phyloP scores from a whole-genome alignment of 2,888 invertebrate species.

The Perizoma flavofasciatum region DNA sequence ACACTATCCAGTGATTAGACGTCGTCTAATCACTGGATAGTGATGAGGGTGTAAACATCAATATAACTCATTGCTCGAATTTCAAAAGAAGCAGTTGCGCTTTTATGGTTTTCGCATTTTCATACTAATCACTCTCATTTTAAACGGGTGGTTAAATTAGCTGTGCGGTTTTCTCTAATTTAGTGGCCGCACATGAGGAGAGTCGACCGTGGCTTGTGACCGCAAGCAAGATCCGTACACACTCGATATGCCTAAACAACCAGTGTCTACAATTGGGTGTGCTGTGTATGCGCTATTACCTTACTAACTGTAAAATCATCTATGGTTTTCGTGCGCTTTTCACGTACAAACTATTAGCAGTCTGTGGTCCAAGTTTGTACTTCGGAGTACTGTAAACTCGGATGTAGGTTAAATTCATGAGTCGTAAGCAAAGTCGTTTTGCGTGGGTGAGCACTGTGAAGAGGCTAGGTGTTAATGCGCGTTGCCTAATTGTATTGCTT shows the following conservation, averaged over 20 bases:
- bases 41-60: too few species aligned
- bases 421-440: slow-evolving; percentile 50
- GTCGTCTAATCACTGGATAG: too few species aligned
- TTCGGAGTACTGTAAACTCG: slow-evolving; percentile 43
- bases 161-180: slow-evolving; percentile 60
- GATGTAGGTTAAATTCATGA: slow-evolving; percentile 68
- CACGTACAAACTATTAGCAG: slow-evolving; percentile 11
- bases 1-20: too few species aligned
- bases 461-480: slow-evolving; percentile 76
- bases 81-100: too few species aligned
- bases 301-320: slow-evolving; percentile 15
- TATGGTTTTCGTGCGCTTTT: slow-evolving; percentile 6
- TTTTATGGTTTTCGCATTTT: too few species aligned
- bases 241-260: slow-evolving; percentile 54
- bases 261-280: slow-evolving; percentile 54
- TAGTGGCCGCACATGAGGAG: slow-evolving; percentile 56
- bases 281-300: slow-evolving; percentile 46
- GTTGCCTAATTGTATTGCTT: slow-evolving; percentile 80
- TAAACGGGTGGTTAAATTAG: slow-evolving; percentile 49
- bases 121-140: slow-evolving; percentile 1
- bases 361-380: slow-evolving; percentile 14
- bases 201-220: slow-evolving; percentile 49
- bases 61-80: too few species aligned
- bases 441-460: slow-evolving; percentile 71
- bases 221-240: slow-evolving; percentile 52